Evolutionary conservation across 2,113 vertebrate species (phyloP).

Genomic region (Gracilinanus agilis): DNA sequence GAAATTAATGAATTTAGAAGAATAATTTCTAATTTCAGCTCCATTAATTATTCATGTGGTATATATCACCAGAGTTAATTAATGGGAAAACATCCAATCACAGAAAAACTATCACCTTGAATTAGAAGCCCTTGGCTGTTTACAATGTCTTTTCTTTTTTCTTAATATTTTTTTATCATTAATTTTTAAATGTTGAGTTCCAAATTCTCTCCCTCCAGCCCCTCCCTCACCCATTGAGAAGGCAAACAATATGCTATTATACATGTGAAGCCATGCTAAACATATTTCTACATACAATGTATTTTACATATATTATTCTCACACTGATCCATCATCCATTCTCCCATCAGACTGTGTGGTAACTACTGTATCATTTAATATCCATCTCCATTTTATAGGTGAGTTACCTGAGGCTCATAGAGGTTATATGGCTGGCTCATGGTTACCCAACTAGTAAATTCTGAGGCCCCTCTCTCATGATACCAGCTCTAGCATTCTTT

Average conservation of each 20-base stretch:
- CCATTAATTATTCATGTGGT: conserved; percentile 15
- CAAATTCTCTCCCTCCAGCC: neutral
- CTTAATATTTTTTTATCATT: neutral
- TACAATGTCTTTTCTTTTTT: neutral
- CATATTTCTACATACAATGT: neutral
- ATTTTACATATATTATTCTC: neutral
- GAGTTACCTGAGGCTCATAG: neutral
- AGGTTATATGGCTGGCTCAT: neutral
- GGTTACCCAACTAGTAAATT: neutral
- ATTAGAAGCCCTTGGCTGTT: neutral
- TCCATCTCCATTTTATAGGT: neutral
- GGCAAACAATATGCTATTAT: neutral
- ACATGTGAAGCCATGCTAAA: neutral
- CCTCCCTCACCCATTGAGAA: neutral
- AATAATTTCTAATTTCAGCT: conserved; percentile 45
- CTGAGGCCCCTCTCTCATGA: neutral
- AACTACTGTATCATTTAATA: neutral
- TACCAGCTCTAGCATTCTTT: neutral
- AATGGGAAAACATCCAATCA: neutral
- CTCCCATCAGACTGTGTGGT: neutral
- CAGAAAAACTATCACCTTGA: neutral
- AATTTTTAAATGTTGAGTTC: neutral
- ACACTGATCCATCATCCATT: neutral
- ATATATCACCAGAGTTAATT: conserved; percentile 2
- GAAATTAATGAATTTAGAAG: neutral